Percentiles rank a stretch among this genome's conserved stretches.
These are phyloP conservation scores for Dioctria linearis DNA, from an alignment of 2,888 invertebrate species.

Conservation along the genomic window DNA sequence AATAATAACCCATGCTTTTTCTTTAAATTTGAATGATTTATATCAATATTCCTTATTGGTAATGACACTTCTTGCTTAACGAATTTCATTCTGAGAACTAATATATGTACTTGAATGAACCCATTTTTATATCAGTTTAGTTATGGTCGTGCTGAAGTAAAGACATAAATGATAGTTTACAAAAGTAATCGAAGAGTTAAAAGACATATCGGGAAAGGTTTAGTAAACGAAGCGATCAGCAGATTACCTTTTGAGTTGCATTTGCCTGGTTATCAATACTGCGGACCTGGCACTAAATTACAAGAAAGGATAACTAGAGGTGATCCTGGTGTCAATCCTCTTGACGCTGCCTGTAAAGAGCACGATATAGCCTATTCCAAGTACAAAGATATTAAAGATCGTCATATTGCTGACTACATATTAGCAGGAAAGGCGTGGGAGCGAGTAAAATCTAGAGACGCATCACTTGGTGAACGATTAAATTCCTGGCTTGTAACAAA, in stretches of 20 bases:
- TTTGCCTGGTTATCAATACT: too few relatives aligned
- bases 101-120: too few relatives aligned
- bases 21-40: too few relatives aligned
- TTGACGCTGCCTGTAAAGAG: slow-evolving; percentile 54
- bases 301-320: slow-evolving; percentile 59
- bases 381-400: background rate
- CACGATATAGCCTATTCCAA: slow-evolving; percentile 58
- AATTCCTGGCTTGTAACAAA: slow-evolving; percentile 36
- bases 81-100: slow-evolving; percentile 42
- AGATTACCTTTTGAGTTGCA: slow-evolving; percentile 11
- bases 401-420: too few relatives aligned
- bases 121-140: too few relatives aligned
- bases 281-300: slow-evolving; percentile 51
- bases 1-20: too few relatives aligned
- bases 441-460: background rate
- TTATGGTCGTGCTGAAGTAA: too few relatives aligned
- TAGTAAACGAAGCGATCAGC: slow-evolving; percentile 51
- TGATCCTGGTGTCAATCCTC: slow-evolving; percentile 61
- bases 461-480: slow-evolving; percentile 51
- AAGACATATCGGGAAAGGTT: background rate
- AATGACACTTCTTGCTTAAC: slow-evolving; percentile 47
- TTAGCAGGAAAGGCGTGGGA: too few relatives aligned
- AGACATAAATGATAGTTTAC: too few relatives aligned
- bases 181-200: background rate
- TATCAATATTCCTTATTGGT: background rate